These are phyloP conservation scores for Auanema sp. DNA, from an alignment of 2,888 invertebrate species.

Conservation along the genomic window DNA sequence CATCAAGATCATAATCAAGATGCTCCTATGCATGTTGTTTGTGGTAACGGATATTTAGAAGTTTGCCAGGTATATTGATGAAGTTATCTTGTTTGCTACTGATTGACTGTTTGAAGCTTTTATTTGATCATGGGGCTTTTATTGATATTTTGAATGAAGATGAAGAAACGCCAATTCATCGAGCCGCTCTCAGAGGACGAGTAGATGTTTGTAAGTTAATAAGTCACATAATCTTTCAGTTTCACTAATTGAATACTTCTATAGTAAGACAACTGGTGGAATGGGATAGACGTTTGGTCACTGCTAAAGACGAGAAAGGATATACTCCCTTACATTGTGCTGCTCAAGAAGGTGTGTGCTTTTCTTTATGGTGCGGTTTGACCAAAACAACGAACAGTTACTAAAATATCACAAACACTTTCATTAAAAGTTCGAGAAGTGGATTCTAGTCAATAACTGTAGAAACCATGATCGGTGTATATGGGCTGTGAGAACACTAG, in stretches of 20 bases:
- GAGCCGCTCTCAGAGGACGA: slow-evolving; percentile 66
- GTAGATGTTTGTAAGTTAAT: slow-evolving; percentile 23
- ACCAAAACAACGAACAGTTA: too few relatives aligned
- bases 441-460: too few relatives aligned
- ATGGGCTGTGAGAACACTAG: too few relatives aligned
- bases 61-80: slow-evolving; percentile 25
- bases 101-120: slow-evolving; percentile 53
- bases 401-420: too few relatives aligned
- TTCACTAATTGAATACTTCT: neutral
- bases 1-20: slow-evolving; percentile 67
- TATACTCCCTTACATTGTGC: slow-evolving; percentile 68
- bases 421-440: too few relatives aligned
- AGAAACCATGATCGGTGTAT: too few relatives aligned
- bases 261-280: slow-evolving; percentile 35
- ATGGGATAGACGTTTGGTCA: slow-evolving; percentile 37
- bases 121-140: slow-evolving; percentile 65
- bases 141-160: slow-evolving; percentile 67
- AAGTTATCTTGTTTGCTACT: neutral
- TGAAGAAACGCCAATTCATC: slow-evolving; percentile 67
- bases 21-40: slow-evolving; percentile 68
- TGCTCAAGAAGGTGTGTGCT: slow-evolving; percentile 59
- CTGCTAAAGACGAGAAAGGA: slow-evolving; percentile 50
- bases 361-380: too few relatives aligned
- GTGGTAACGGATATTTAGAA: slow-evolving; percentile 60
- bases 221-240: neutral